These are phyloP conservation scores for Halictus ligatus DNA, from an alignment of 2,888 invertebrate genomes.

Conservation along the genomic window DNA sequence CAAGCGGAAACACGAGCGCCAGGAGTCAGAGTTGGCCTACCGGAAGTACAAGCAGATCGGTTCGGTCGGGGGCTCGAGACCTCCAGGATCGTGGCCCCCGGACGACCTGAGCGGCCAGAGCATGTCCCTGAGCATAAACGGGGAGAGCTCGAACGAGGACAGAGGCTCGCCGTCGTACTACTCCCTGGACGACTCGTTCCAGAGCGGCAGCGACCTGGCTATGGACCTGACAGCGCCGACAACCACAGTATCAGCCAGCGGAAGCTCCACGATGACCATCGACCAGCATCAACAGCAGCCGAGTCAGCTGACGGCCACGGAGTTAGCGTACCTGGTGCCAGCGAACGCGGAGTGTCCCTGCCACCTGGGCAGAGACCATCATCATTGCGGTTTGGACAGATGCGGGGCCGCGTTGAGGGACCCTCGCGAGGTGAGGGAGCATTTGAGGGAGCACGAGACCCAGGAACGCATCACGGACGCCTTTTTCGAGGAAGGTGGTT, in stretches of 20 bases:
- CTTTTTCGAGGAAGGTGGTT: slow-evolving; percentile 89
- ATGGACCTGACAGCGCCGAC: slow-evolving; percentile 82
- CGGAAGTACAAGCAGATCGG: slow-evolving; percentile 89
- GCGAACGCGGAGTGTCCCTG: slow-evolving; percentile 80
- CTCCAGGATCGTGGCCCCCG: slow-evolving; percentile 80
- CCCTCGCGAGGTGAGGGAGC: slow-evolving; percentile 90
- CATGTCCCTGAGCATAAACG: slow-evolving; percentile 83
- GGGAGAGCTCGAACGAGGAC: slow-evolving; percentile 86
- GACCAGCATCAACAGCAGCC: slow-evolving; percentile 64
- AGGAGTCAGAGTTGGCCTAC: slow-evolving; percentile 95
- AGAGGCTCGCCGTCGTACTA: slow-evolving; percentile 85
- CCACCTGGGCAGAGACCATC: slow-evolving; percentile 90
- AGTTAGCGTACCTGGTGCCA: slow-evolving; percentile 80
- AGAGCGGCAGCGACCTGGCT: slow-evolving; percentile 82
- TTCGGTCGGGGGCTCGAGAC: slow-evolving; percentile 84
- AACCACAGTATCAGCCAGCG: slow-evolving; percentile 70
- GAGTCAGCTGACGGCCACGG: slow-evolving; percentile 76
- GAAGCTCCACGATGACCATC: slow-evolving; percentile 71
- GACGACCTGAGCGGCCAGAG: slow-evolving; percentile 78
- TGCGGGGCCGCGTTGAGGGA: slow-evolving; percentile 86
- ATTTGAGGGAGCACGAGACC: slow-evolving; percentile 94
- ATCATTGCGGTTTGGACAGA: slow-evolving; percentile 92
- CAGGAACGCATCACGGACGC: slow-evolving; percentile 94
- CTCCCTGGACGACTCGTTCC: slow-evolving; percentile 83
- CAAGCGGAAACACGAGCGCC: slow-evolving; percentile 98